Evolutionary conservation across 1,140 invertebrate genomes (phyloP).

Genomic region (Leptinotarsa undecemlineata): DNA sequence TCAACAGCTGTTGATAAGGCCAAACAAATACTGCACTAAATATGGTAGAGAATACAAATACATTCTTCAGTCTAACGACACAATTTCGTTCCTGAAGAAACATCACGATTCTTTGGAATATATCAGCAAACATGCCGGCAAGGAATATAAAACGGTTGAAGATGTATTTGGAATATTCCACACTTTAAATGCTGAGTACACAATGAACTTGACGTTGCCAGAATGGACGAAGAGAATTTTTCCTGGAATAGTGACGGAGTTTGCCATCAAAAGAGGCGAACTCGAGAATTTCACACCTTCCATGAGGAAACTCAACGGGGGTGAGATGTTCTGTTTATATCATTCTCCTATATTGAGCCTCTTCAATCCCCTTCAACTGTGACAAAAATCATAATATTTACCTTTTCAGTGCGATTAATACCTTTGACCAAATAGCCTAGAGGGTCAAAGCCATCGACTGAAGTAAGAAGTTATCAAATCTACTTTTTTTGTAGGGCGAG

Average conservation of each 20-base stretch:
- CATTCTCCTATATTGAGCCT: too few species aligned
- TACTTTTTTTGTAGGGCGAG: slow-evolving; percentile 39
- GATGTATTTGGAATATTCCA: slow-evolving; percentile 48
- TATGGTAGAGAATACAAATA: slow-evolving; percentile 47
- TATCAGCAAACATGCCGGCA: slow-evolving; percentile 42
- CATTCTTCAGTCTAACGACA: slow-evolving; percentile 36
- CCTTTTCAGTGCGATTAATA: too few species aligned
- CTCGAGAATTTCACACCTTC: slow-evolving; percentile 45
- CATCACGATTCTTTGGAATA: slow-evolving; percentile 41
- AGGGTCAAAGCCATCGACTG: too few species aligned
- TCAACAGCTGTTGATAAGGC: slow-evolving; percentile 42
- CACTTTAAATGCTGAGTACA: slow-evolving; percentile 45
- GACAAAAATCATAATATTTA: too few species aligned
- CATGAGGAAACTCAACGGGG: slow-evolving; percentile 48
- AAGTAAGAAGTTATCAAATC: too few species aligned
- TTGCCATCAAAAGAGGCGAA: slow-evolving; percentile 45
- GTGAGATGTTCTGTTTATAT: slow-evolving; percentile 26
- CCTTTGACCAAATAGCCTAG: too few species aligned
- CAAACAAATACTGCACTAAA: slow-evolving; percentile 46
- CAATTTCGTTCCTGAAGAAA: slow-evolving; percentile 36
- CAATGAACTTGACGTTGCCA: slow-evolving; percentile 48
- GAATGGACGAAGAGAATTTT: slow-evolving; percentile 47
- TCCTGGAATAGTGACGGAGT: slow-evolving; percentile 38
- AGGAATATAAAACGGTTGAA: slow-evolving; percentile 21
- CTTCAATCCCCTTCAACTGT: too few species aligned